phyloP scores from a whole-genome alignment of 2,888 invertebrate species.

The Phaedon cochleariae region DNA sequence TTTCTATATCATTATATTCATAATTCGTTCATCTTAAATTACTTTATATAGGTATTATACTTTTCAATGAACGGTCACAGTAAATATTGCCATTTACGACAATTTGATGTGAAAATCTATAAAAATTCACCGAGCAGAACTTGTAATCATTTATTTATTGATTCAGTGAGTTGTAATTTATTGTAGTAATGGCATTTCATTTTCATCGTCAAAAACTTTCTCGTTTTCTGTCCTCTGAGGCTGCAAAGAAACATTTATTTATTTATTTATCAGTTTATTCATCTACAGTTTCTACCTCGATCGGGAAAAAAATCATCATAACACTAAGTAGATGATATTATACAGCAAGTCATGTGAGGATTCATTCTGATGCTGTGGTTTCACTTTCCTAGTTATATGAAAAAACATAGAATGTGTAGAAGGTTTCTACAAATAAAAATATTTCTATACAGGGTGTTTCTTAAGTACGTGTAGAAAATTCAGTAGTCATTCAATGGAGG shows the following conservation, averaged over 20 bases:
- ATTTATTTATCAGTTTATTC: neutral
- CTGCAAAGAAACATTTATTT: constrained; percentile 10
- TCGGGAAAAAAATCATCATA: neutral
- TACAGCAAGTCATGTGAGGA: neutral
- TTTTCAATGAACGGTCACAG: neutral
- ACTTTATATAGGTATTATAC: too few species aligned
- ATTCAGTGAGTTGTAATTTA: constrained; percentile 14
- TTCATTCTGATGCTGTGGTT: neutral
- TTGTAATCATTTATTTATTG: constrained; percentile 5
- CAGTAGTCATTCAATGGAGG: too few species aligned
- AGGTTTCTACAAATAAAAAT: too few species aligned
- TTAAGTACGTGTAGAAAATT: too few species aligned
- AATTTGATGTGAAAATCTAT: constrained; percentile 12
- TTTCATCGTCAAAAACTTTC: constrained; percentile 17
- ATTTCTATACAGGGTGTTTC: too few species aligned
- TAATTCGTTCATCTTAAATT: neutral
- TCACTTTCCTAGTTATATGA: neutral
- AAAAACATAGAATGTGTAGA: too few species aligned
- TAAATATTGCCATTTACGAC: constrained; percentile 5
- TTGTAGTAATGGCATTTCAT: constrained; percentile 18
- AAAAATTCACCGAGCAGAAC: constrained; percentile 15
- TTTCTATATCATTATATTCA: too few species aligned
- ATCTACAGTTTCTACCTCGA: neutral
- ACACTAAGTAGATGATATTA: neutral
- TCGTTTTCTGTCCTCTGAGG: constrained; percentile 13